Base-by-base conservation (phyloP, 2,113 vertebrate genomes). In the Mastomys natalensis region DNA sequence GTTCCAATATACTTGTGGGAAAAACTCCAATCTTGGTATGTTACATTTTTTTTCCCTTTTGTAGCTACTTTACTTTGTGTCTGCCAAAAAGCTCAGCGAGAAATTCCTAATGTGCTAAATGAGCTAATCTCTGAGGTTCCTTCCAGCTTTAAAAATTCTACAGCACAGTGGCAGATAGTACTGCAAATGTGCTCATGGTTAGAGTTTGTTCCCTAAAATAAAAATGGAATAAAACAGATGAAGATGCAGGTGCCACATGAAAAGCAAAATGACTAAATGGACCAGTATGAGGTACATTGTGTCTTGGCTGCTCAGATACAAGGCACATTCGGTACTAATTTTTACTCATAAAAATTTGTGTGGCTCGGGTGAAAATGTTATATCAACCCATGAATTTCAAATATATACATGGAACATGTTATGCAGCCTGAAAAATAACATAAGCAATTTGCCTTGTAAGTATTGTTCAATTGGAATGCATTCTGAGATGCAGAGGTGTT, bases 171-270 rank as follows among this genome's bases (percentile, higher is more conserved):
- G 87, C 93, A 97, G 93, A 48, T 34, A 86, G 78, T 76, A 37
- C 82, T 66, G 82, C 73, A 97, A 97, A 95, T 94, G 96, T 95
- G 87, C 91, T 90, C 89, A 31, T 89, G 86, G 89, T 95, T 93
- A 95, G 92, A 91, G 81, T 94, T 96, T 96, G 91, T 96, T 95
- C 96, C 60, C 94, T 78, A 96, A 97, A 97, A 97, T 97, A 97
- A 97, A 97, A 97, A 97, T 87, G 93, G 95, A 97, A 93, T 96
- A 92, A 97, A 97, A 87, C 96, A 98, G 96, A 98, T 97, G 97
- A 97, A 95, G 94, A 93, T 96, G 81, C 97, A 98, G 96, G 97
- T 97, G 97, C 93, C 95, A 72, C 72, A 96, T 53, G 94, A 95
- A 95, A 97, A 93, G 90, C 94, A 86, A 95, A 97, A 89, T 97